These are phyloP conservation scores for Nylanderia fulva DNA, from an alignment of 1,140 invertebrate genomes.

Conservation along the genomic window DNA sequence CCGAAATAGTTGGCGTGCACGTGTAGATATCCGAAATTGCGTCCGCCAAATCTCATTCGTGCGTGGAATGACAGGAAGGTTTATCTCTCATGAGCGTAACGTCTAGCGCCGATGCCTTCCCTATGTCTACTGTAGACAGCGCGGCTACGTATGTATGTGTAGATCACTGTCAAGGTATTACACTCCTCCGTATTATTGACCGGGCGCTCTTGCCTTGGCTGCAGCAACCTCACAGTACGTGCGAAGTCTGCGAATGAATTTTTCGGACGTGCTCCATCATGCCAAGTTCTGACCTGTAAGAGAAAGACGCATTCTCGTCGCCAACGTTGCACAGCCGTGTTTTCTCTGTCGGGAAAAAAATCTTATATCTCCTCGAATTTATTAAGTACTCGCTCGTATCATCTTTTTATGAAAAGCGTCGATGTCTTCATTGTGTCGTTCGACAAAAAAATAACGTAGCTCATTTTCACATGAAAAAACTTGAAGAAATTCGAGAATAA, in stretches of 20 bases:
- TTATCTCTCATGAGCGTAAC: constrained; percentile 38
- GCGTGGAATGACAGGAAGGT: constrained; percentile 48
- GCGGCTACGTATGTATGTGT: not conserved
- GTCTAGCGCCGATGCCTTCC: constrained; percentile 35
- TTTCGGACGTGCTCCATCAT: constrained; percentile 27
- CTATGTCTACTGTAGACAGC: constrained; percentile 2
- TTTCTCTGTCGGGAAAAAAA: constrained; percentile 1
- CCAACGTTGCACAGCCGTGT: too few species aligned
- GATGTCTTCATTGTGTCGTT: not conserved
- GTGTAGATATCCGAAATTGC: constrained; percentile 46
- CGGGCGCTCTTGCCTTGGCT: constrained; percentile 43
- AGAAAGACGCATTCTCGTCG: not conserved
- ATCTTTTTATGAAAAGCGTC: not conserved
- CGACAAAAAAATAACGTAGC: too few species aligned
- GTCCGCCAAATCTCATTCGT: constrained; percentile 41
- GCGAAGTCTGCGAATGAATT: constrained; percentile 52
- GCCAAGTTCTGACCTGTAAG: not conserved
- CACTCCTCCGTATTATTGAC: constrained; percentile 53
- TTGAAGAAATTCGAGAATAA: not conserved
- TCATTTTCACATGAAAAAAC: too few species aligned
- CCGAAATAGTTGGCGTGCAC: constrained; percentile 27
- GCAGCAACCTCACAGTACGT: constrained; percentile 32
- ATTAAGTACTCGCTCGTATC: not conserved
- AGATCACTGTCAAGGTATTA: constrained; percentile 43
- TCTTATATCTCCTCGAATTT: not conserved